These are phyloP conservation scores for Nesogale talazaci DNA, from an alignment of 2,113 vertebrate species.

Conservation along the genomic window DNA sequence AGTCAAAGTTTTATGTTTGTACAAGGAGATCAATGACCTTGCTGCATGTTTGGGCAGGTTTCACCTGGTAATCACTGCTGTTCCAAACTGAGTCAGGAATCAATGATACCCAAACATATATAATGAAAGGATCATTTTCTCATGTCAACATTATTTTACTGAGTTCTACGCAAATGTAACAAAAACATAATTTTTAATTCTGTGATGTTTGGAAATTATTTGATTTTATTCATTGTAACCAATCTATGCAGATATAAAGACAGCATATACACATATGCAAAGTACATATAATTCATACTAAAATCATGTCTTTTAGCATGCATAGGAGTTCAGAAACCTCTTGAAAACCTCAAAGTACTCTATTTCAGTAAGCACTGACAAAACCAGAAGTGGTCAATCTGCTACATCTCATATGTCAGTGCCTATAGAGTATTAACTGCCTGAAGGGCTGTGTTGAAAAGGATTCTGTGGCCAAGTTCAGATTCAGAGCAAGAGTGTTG, in stretches of 20 bases:
- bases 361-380: background rate
- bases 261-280: background rate
- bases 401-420: background rate
- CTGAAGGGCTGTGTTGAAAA: background rate
- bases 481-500: background rate
- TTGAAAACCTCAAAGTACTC: background rate
- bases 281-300: background rate
- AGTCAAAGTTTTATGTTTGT: background rate
- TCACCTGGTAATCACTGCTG: background rate
- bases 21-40: background rate
- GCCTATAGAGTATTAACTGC: background rate
- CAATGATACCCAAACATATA: background rate
- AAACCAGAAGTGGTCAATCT: background rate
- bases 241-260: background rate
- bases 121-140: background rate
- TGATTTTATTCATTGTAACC: background rate
- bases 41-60: background rate
- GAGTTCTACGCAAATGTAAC: background rate
- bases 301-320: background rate
- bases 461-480: background rate
- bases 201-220: background rate
- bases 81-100: background rate
- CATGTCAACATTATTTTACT: background rate
- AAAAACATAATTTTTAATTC: background rate
- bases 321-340: conserved; percentile 1